Conservation (phyloP, 37 sponge, comb jelly and placozoan species). For the Agelas oroides region DNA sequence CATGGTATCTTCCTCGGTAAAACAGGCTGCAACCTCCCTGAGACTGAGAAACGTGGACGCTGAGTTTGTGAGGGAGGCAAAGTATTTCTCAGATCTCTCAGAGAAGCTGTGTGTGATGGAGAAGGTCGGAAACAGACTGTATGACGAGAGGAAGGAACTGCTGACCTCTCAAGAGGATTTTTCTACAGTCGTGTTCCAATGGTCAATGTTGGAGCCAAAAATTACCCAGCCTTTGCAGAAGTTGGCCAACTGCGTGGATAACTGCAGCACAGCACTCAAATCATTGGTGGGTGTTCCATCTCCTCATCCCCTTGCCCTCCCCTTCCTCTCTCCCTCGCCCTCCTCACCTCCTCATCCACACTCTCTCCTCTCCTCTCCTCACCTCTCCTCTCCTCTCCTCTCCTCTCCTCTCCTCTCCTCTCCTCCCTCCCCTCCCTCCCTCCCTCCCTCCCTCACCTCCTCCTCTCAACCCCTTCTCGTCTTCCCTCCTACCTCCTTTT, state of each 20-base stretch:
- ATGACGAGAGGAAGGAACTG: conserved; percentile 61
- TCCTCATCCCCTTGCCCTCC: no score
- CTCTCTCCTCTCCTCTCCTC: no score
- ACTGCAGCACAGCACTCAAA: conserved; percentile 18
- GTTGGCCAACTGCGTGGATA: conserved; percentile 45
- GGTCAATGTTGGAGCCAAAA: conserved; percentile 47
- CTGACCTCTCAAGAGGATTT: conserved; percentile 16
- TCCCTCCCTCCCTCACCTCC: no score
- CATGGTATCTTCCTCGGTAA: conserved; percentile 40
- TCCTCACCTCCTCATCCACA: no score
- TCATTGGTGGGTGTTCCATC: conserved; percentile 39
- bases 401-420: no score
- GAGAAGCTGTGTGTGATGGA: conserved; percentile 65
- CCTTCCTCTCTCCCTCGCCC: no score
- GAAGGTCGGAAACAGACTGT: conserved; percentile 48
- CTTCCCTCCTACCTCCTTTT: no score
- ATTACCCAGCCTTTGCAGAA: conserved; percentile 41
- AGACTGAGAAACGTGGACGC: conserved; percentile 58
- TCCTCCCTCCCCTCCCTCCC: no score
- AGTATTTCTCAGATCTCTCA: conserved; percentile 54
- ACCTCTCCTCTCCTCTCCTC: no score
- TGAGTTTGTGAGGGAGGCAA: conserved; percentile 40
- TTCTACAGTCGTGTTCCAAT: conserved; percentile 37
- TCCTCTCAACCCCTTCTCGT: no score
- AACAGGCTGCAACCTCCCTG: conserved; percentile 53